Evolutionary conservation across 2,888 invertebrate genomes (phyloP).

Genomic region (Mycogona germanica): DNA sequence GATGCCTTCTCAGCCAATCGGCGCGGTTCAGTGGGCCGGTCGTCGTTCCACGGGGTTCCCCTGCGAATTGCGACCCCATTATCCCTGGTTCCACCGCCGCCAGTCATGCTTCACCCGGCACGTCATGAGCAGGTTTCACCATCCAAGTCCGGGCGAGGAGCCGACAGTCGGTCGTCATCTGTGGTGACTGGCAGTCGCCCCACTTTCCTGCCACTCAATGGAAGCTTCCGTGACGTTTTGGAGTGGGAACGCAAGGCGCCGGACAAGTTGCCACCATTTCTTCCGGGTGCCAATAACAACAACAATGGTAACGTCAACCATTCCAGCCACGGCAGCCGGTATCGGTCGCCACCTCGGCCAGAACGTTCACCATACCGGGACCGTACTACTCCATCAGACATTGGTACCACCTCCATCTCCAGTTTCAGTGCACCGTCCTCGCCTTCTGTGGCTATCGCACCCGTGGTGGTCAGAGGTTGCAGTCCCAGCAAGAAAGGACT

Average conservation of each 20-base stretch:
- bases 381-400: not conserved
- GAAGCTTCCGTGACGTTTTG: constrained; percentile 10
- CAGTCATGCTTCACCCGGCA: too few species aligned
- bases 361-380: not conserved
- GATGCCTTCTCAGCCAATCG: not conserved
- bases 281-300: too few species aligned
- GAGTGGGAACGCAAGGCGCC: constrained; percentile 2
- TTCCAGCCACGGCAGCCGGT: too few species aligned
- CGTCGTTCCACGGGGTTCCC: not conserved
- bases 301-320: too few species aligned
- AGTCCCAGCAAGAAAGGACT: too few species aligned
- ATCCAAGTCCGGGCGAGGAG: not conserved
- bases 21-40: not conserved
- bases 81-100: too few species aligned
- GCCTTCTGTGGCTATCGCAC: too few species aligned
- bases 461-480: too few species aligned
- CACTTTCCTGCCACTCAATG: constrained; percentile 9
- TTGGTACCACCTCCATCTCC: too few species aligned
- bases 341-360: too few species aligned
- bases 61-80: not conserved
- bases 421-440: too few species aligned
- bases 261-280: not conserved
- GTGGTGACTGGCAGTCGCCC: not conserved
- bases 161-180: not conserved
- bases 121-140: too few species aligned